A percentile compares a stretch with the other conserved stretches of the same genome.
Conservation (phyloP, 2,113 vertebrate genomes). For the Gobio gobio region DNA sequence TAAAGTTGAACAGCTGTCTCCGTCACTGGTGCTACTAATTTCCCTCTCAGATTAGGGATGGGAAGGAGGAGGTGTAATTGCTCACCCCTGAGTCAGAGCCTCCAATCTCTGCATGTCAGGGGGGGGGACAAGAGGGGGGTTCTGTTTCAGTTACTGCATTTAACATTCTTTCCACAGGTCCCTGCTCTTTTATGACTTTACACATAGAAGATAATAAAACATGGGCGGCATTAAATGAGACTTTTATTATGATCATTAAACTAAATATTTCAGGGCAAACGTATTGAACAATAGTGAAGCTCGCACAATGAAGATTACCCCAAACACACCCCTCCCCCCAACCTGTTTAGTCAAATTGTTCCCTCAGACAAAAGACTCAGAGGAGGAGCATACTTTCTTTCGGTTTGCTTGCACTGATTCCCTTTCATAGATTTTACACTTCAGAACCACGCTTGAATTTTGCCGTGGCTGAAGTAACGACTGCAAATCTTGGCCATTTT, state of each 20-base stretch:
- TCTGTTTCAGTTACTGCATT: conserved; percentile 7
- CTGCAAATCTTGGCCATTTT: not conserved
- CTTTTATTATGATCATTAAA: not conserved
- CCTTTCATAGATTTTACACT: conserved; percentile 39
- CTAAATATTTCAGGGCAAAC: not conserved
- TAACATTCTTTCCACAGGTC: conserved; percentile 10
- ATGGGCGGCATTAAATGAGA: not conserved
- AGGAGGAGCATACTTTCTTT: conserved; percentile 6
- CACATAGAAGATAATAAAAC: not conserved
- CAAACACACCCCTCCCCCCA: conserved; percentile 41
- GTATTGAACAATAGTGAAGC: conserved; percentile 6
- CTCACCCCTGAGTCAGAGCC: conserved; percentile 46
- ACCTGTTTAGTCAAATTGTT: conserved; percentile 43
- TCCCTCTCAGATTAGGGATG: conserved; percentile 38
- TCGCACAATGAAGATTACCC: conserved; percentile 39
- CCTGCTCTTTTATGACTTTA: not conserved
- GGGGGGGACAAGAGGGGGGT: not conserved
- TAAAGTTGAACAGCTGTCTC: conserved; percentile 54
- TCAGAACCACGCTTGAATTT: not conserved
- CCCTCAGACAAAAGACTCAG: conserved; percentile 38
- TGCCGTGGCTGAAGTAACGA: not conserved
- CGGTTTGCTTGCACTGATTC: not conserved
- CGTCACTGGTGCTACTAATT: conserved; percentile 57
- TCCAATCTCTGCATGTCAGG: conserved; percentile 27
- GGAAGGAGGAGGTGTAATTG: conserved; percentile 28